Base-by-base conservation (phyloP, 2,888 invertebrate genomes). In the Abscondita cerata region DNA sequence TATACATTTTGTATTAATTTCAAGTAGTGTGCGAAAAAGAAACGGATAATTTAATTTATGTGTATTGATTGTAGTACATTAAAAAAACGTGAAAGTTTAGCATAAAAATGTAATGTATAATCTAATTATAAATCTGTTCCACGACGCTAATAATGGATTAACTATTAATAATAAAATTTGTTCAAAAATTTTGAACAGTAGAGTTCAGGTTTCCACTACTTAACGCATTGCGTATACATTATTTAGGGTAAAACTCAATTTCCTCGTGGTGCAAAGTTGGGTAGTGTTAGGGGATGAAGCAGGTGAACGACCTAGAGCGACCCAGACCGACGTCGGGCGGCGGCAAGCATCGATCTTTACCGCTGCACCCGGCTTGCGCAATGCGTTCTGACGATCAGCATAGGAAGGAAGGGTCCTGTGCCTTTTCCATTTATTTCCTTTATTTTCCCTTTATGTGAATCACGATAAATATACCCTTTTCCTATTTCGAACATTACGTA, bases 261-360 rank as follows among this genome's bases (percentile, higher is more conserved):
- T 66, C 51, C 65, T 59, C 60, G 55, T 64, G 60, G 64, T 56
- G 64, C 60, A 64, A 56, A 64, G 59, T 59, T 59, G 48, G 59
- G 63, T 62, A 66, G 67, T 65, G 69, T 68, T 64, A 58, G 71
- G 73, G 73, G 72, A 69, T 70, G 70, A 64, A 65, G 69, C 76
- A 77, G 79, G 79, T 78, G 78, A 78, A 78, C 77, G 79, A 79
- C 78, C 79, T 75, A 65, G 62, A 73, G 71, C 78, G 77, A 78
- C 79, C 79, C 78, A 78, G 78, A 77, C 78, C 78, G 78, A 75
- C 75, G 76, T 74, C 76, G 76, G 74, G 73, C 70, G 75, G 72
- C 74, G 76, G 75, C 73, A 72, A 64, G 63, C 62, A 76, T 77
- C 76, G 77, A 77, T 78, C 76, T 75, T 64, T 65, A 55, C 59